phyloP scores from a whole-genome alignment of 2,113 vertebrate species.

The Gnathonemus echidnorhynchus region DNA sequence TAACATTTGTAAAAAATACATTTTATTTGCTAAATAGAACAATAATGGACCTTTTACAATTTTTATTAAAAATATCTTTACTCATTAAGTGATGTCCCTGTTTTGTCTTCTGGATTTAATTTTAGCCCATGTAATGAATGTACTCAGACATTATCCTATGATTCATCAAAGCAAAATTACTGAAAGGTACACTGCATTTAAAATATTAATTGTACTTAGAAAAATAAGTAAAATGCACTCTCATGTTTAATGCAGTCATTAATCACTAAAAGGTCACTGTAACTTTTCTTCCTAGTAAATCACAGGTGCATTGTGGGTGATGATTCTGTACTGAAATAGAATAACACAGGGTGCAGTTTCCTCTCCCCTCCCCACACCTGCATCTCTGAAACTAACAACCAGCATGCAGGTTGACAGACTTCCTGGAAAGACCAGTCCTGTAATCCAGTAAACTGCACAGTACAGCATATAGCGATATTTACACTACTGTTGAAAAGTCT shows the following conservation, averaged over 20 bases:
- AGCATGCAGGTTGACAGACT: not conserved
- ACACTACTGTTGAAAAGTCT: not conserved
- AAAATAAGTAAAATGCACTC: not conserved
- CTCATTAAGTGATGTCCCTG: too few species aligned
- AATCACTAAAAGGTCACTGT: not conserved
- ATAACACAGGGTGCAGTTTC: not conserved
- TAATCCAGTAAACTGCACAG: not conserved
- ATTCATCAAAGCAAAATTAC: too few species aligned
- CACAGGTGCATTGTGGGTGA: not conserved
- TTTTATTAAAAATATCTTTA: not conserved
- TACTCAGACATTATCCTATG: too few species aligned
- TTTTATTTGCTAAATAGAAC: not conserved
- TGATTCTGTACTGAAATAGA: not conserved
- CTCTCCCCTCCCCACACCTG: not conserved
- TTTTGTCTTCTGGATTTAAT: too few species aligned
- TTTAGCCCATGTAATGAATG: too few species aligned
- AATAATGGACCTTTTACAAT: not conserved
- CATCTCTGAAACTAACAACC: not conserved
- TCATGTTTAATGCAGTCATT: not conserved
- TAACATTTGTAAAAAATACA: not conserved
- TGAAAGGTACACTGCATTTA: too few species aligned
- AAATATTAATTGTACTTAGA: too few species aligned
- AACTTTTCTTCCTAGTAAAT: not conserved
- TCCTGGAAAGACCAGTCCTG: not conserved
- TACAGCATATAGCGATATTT: not conserved